A percentile compares a stretch with the other conserved stretches of the same genome.
Evolutionary conservation across 2,888 invertebrate genomes (phyloP).

Genomic region (Ischnura elegans): DNA sequence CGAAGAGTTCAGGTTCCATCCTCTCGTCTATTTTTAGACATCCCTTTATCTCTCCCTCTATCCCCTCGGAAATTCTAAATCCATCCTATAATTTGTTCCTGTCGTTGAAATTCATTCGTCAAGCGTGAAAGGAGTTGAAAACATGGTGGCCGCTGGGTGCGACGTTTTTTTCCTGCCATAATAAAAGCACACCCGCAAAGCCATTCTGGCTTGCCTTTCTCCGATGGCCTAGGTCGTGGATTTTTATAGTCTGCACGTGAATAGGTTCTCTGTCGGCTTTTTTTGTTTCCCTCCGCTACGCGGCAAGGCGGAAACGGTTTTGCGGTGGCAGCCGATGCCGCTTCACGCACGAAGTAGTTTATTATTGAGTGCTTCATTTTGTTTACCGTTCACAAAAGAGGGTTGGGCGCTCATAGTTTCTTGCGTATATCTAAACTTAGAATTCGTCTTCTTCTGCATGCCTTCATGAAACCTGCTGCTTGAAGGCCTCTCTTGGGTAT

Average conservation of each 20-base stretch:
- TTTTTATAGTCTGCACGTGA: slow-evolving; percentile 5
- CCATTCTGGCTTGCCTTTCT: neutral
- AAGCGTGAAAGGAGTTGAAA: neutral
- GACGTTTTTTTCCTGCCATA: neutral
- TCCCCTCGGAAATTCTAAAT: slow-evolving; percentile 33
- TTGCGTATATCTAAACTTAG: neutral
- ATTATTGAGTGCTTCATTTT: slow-evolving; percentile 11
- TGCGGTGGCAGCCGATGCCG: neutral
- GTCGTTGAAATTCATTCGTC: neutral
- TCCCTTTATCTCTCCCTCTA: neutral
- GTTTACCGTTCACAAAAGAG: neutral
- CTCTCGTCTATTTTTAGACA: neutral
- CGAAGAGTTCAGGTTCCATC: neutral
- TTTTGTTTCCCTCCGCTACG: neutral
- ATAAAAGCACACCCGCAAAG: neutral
- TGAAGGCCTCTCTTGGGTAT: no score
- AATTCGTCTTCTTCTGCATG: no score
- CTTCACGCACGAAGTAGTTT: slow-evolving; percentile 4
- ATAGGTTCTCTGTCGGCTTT: neutral
- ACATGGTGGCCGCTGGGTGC: neutral
- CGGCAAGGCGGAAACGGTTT: neutral
- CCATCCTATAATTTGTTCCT: neutral
- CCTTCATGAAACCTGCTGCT: no score
- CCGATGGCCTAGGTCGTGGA: slow-evolving; percentile 15
- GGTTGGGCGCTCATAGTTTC: neutral